phyloP scores from a whole-genome alignment of 2,113 vertebrate genomes.

The Chlorodrepanis virens region DNA sequence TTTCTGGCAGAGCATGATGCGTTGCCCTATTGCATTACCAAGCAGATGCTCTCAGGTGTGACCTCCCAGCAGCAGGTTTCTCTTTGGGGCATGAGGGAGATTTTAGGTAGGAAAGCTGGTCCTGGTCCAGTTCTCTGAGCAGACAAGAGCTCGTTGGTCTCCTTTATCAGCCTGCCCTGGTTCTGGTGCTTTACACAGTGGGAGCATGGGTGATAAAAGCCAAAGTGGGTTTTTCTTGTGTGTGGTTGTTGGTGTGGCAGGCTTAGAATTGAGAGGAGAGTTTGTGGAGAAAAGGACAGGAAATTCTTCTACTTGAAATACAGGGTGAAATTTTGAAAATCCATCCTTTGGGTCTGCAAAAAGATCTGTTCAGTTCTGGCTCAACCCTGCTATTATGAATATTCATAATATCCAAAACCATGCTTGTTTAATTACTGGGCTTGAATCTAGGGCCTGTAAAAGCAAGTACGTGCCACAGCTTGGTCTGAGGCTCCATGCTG shows the following conservation, averaged over 20 bases:
- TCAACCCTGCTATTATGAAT: not conserved
- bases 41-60: rapidly evolving
- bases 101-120: not conserved
- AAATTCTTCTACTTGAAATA: not conserved
- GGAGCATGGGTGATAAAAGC: not conserved
- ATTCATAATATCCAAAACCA: not conserved
- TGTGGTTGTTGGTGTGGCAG: not conserved
- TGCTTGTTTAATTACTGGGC: not conserved
- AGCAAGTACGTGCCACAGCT: not conserved
- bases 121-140: not conserved
- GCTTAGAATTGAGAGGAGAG: not conserved
- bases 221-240: not conserved
- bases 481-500: not conserved
- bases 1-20: not conserved
- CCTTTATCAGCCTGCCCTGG: not conserved
- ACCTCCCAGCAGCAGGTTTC: not conserved
- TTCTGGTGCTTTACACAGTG: not conserved
- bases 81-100: not conserved
- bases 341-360: not conserved
- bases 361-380: not conserved
- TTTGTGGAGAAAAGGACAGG: not conserved
- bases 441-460: not conserved
- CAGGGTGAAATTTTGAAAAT: not conserved
- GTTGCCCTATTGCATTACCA: not conserved
- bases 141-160: not conserved